Conservation (phyloP, 2,113 vertebrate species). For the Ellobius talpinus region DNA sequence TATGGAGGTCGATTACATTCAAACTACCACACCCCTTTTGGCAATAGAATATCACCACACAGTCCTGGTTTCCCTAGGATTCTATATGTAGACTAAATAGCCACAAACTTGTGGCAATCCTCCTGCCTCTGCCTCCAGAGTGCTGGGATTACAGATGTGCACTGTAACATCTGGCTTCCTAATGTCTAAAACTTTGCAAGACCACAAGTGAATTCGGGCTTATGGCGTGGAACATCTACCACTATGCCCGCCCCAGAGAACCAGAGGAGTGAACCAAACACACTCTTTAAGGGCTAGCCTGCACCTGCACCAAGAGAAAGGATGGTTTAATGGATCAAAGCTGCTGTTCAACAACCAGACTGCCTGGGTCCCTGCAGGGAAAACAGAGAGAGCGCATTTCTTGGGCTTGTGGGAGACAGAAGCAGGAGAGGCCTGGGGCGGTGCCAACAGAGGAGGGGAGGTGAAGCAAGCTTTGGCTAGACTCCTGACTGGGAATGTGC, state of each 20-base stretch:
- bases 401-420: background rate
- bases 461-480: background rate
- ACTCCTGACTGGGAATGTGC: background rate
- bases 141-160: background rate
- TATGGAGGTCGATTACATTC: background rate
- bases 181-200: background rate
- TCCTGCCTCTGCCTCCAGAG: background rate
- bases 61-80: background rate
- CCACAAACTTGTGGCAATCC: background rate
- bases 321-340: background rate
- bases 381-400: background rate
- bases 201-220: background rate
- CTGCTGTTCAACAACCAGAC: background rate
- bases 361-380: background rate
- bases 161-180: background rate
- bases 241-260: background rate
- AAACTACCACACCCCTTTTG: background rate
- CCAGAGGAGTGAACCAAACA: background rate
- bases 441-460: background rate
- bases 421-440: rapidly evolving
- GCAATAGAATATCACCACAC: too few relatives aligned
- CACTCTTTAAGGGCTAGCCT: background rate
- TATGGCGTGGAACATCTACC: background rate
- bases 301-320: background rate
- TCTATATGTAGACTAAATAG: background rate